phyloP scores from a whole-genome alignment of 2,888 invertebrate species.

The Mesorhabditis belari region DNA sequence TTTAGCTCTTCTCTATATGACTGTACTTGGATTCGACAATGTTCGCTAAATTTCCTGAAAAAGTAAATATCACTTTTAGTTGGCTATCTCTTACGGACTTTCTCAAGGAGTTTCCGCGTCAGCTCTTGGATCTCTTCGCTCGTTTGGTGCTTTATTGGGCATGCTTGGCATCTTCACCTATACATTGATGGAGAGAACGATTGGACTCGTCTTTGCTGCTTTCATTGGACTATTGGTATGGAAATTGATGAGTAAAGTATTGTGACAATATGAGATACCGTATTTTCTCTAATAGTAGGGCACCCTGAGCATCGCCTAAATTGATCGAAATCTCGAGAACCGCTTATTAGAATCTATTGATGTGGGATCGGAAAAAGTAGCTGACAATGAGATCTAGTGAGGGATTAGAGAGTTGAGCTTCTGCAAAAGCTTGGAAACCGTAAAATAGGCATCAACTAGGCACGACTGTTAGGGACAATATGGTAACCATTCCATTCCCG shows the following conservation, averaged over 20 bases:
- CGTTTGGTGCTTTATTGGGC: conserved; percentile 28
- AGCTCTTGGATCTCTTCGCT: conserved; percentile 30
- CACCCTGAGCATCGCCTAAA: no score
- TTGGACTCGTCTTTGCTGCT: conserved; percentile 36
- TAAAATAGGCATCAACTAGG: no score
- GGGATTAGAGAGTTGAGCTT: no score
- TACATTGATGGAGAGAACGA: conserved; percentile 12
- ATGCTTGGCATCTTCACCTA: conserved; percentile 26
- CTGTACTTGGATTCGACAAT: conserved; percentile 48
- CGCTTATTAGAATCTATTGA: no score
- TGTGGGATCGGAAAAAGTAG: no score
- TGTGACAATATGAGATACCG: no score
- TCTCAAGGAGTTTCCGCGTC: conserved; percentile 31
- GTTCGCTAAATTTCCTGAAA: conserved; percentile 9
- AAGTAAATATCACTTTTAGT: conserved; percentile 6
- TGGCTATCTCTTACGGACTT: conserved; percentile 35
- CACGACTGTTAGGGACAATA: no score
- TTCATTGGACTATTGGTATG: conserved; percentile 34
- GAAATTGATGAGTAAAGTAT: neutral
- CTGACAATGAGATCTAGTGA: no score
- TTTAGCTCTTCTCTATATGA: conserved; percentile 42
- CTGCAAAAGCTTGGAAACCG: no score
- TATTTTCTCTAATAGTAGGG: no score
- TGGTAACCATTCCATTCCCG: no score
- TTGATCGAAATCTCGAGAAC: no score